These are phyloP conservation scores for Athene cunicularia DNA, from an alignment of 2,113 vertebrate genomes.

Conservation along the genomic window DNA sequence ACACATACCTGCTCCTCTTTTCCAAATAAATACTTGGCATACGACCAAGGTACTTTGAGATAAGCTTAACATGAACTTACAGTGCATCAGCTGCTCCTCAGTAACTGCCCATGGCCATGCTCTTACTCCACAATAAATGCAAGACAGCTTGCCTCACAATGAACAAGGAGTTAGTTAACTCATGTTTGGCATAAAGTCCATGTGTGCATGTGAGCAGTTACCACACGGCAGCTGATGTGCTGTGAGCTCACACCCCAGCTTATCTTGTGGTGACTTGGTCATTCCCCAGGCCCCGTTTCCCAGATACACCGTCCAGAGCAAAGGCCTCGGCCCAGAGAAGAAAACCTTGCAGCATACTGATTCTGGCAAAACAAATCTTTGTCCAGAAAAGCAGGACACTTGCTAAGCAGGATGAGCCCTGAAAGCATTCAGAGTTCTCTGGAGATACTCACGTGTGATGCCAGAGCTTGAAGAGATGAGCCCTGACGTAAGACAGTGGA, in stretches of 20 bases:
- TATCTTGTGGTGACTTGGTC: background rate
- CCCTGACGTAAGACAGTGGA: conserved; percentile 89
- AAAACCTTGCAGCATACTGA: background rate
- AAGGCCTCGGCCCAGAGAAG: background rate
- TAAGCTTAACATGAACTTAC: background rate
- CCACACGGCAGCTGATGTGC: background rate
- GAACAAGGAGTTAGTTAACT: background rate
- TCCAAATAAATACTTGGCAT: background rate
- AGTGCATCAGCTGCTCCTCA: background rate
- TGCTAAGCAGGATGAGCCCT: background rate
- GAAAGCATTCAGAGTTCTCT: background rate
- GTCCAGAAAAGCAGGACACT: background rate
- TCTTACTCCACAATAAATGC: background rate
- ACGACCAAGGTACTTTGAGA: background rate
- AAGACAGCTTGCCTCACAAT: background rate
- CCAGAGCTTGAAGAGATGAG: conserved; percentile 98
- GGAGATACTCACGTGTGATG: conserved; percentile 91
- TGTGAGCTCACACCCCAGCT: background rate
- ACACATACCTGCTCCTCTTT: background rate
- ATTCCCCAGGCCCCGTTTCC: background rate
- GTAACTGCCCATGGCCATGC: background rate
- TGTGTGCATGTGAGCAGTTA: background rate
- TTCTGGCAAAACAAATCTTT: background rate
- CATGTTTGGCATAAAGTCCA: background rate
- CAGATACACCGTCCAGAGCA: background rate